Evolutionary conservation across 37 sponge, comb jelly and placozoan species (phyloP), one percentile per base, ranked within the genome.

Genomic region (Axinella damicornis): DNA sequence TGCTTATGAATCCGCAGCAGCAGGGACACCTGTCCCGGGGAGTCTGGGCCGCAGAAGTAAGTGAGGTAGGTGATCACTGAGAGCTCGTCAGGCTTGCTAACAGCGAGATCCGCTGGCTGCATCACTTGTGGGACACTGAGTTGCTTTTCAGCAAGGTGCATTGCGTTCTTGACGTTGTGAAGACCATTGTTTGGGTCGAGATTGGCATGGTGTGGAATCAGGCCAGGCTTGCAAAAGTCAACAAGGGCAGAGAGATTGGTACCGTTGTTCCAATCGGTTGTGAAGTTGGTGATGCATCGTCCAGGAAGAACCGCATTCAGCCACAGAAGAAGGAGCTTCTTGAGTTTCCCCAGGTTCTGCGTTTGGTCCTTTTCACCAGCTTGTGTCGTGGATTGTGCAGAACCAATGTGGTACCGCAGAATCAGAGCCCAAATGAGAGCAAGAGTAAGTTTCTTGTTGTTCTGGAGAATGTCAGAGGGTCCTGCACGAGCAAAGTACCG

Each of bases 61-160:
- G 91, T 85, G 37, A 95, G 75, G 73, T 95, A 95, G 25, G 92
- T 88, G 83, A 92, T 83, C 28, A 86, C 65, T 19, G 81, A 88
- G 24, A 78, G 77, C 68, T 95, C 93, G 54, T 95, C 96, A 14
- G 94, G 87, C 33, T 87, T 86, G 31, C 53, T 57, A 4, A 83
- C 65, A 40, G 69, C 54, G 46, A 92, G 25, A 31, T 88, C 70
- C 33, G 88, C 85, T 12, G 89, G 77, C 13, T 80, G 68, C 25
- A 92, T 39, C 40, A 88, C 31, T 65, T 85, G 79, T 22, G 90
- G 91, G 33, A 94, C 87, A 24, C 64, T 83, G 35, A 95, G 61
- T 15, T 89, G 77, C 56, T 68, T 53, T 54, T 92, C 88, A 32
- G 96, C 96, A 21, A 89, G 30, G 22, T 53, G 31, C 91, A 95